Conservation (phyloP, 2,113 vertebrate species). For the Ginglymostoma cirratum region DNA sequence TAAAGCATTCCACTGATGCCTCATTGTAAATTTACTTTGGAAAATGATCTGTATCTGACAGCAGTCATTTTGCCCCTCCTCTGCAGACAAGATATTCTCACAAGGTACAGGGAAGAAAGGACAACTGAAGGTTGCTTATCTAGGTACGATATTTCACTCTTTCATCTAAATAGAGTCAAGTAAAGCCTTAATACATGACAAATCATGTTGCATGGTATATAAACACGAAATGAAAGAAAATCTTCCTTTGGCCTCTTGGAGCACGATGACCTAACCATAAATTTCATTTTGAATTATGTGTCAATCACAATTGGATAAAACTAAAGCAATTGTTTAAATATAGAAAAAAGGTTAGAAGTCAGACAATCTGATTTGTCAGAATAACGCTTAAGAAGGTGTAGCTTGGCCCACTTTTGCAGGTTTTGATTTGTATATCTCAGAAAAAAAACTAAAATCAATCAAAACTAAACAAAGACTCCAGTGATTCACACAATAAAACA, state of each 20-base stretch:
- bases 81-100: background rate
- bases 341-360: background rate
- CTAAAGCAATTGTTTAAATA: background rate
- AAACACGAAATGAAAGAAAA: background rate
- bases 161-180: background rate
- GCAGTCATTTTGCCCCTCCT: background rate
- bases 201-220: background rate
- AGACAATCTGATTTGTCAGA: background rate
- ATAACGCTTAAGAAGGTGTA: background rate
- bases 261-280: background rate
- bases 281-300: background rate
- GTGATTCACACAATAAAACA: background rate
- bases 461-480: background rate
- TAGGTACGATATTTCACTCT: background rate
- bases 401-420: background rate
- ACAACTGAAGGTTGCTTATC: background rate
- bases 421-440: background rate
- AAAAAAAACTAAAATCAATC: slow-evolving; percentile 4
- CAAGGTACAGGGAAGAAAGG: background rate
- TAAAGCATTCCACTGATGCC: background rate
- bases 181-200: background rate
- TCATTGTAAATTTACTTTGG: background rate
- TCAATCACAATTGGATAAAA: background rate
- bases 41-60: background rate
- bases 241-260: background rate